Evolutionary conservation across 2,113 vertebrate species (phyloP).

Genomic region (Pica pica): DNA sequence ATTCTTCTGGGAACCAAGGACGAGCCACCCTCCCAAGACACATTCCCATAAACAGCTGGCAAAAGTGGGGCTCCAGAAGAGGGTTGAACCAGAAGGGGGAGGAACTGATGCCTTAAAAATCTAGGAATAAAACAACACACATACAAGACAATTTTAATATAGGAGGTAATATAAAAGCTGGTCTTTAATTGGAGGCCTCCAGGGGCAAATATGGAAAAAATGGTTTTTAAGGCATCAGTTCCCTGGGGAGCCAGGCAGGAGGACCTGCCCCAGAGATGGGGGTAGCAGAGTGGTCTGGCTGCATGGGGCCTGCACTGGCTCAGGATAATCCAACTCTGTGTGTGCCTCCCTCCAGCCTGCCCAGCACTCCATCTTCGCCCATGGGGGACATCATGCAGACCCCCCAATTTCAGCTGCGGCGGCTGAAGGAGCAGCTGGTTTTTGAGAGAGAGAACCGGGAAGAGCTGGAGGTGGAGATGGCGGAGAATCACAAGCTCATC

Average conservation of each 20-base stretch:
- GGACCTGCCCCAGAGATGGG: not conserved
- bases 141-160: not conserved
- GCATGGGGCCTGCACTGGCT: accelerated
- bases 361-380: slow-evolving; percentile 74
- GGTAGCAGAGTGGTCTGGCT: not conserved
- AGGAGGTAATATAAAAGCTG: not conserved
- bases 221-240: not conserved
- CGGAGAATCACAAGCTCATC: slow-evolving; percentile 68
- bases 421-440: slow-evolving; percentile 79
- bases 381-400: slow-evolving; percentile 88
- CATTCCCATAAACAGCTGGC: not conserved
- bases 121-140: not conserved
- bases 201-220: not conserved
- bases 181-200: not conserved
- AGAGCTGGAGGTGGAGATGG: slow-evolving; percentile 80
- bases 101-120: not conserved
- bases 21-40: not conserved
- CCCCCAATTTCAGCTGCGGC: slow-evolving; percentile 86
- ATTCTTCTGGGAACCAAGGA: not conserved
- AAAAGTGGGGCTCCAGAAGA: not conserved
- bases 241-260: not conserved
- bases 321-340: accelerated
- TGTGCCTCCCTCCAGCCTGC: slow-evolving; percentile 27
- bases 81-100: not conserved
- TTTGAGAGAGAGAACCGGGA: slow-evolving; percentile 80